Percentiles rank a stretch among this genome's conserved stretches.
These are phyloP conservation scores for Eurypyga helias DNA, from an alignment of 2,113 vertebrate species.

Conservation along the genomic window DNA sequence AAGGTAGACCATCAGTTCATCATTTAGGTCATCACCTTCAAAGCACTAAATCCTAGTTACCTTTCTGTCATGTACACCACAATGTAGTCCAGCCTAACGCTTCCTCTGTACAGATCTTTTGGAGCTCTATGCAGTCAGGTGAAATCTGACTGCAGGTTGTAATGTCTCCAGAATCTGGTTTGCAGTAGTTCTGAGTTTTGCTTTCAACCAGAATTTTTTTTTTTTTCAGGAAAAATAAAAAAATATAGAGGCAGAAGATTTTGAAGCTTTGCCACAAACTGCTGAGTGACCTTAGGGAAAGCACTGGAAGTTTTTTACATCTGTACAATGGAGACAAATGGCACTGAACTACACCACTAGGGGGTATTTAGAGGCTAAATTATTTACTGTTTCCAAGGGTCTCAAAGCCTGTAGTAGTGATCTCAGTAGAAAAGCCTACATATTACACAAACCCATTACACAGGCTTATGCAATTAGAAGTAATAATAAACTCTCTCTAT, in stretches of 20 bases:
- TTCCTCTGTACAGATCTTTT: background rate
- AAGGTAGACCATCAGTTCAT: background rate
- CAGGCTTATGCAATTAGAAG: constrained; percentile 31
- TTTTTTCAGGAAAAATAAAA: background rate
- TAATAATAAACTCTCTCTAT: constrained; percentile 37
- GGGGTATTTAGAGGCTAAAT: constrained; percentile 41
- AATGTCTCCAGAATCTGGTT: background rate
- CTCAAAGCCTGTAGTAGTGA: background rate
- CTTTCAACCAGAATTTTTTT: background rate
- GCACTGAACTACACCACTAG: background rate
- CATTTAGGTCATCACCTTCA: background rate
- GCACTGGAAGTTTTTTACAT: background rate
- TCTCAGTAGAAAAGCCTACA: background rate
- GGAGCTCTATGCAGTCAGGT: background rate
- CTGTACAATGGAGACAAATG: constrained; percentile 49
- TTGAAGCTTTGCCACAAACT: background rate
- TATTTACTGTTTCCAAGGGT: constrained; percentile 31
- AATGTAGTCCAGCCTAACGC: background rate
- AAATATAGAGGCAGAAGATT: background rate
- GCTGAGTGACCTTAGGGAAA: background rate
- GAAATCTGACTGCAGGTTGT: background rate
- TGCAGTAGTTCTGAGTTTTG: background rate
- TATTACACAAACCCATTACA: constrained; percentile 17
- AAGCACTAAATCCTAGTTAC: background rate
- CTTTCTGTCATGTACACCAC: background rate